Conservation (phyloP, 2,113 vertebrate genomes). For the Hemiscyllium ocellatum region DNA sequence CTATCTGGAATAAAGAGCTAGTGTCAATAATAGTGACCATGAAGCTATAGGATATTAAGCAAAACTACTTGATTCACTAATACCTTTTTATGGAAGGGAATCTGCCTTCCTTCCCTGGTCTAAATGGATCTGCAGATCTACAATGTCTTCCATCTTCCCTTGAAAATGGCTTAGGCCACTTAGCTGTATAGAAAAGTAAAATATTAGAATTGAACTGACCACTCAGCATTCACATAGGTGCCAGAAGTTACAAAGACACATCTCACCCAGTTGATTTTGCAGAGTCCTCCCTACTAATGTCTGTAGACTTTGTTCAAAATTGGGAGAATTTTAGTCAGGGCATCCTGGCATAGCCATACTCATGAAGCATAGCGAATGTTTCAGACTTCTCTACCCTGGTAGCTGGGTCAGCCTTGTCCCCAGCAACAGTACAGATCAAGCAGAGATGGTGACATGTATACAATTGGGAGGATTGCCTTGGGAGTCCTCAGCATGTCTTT, state of each 20-base stretch:
- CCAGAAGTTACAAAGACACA: not conserved
- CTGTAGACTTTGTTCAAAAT: too few relatives aligned
- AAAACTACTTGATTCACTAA: not conserved
- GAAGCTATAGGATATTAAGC: not conserved
- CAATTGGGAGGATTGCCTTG: not conserved
- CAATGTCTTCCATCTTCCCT: not conserved
- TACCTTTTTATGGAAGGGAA: not conserved
- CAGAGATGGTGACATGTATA: not conserved
- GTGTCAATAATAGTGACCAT: not conserved
- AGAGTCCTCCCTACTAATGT: not conserved
- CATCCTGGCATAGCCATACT: not conserved
- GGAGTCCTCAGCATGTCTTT: not conserved
- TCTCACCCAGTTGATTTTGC: not conserved
- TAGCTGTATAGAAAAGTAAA: not conserved
- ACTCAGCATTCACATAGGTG: too few relatives aligned
- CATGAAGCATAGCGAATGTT: not conserved
- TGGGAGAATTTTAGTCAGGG: not conserved
- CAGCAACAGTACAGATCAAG: not conserved
- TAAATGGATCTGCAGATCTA: not conserved
- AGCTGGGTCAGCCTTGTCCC: not conserved
- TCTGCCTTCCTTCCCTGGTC: not conserved
- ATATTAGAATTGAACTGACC: too few relatives aligned
- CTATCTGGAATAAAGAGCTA: not conserved
- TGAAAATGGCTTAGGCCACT: not conserved
- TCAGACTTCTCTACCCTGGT: not conserved